Base-by-base conservation (phyloP, 1,140 invertebrate species). In the Drosophila guanche region DNA sequence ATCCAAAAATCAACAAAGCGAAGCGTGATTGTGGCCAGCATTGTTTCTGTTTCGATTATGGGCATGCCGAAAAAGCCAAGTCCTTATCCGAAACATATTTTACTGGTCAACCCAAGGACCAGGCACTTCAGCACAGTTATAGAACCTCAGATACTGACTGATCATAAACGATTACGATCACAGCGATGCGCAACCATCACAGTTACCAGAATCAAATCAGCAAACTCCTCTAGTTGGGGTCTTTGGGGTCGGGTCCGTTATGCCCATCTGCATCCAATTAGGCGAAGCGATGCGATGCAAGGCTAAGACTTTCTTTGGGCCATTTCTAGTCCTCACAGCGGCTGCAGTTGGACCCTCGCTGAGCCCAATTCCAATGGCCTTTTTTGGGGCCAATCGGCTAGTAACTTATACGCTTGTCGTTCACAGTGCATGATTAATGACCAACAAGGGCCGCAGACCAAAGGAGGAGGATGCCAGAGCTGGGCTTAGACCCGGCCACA, bases 341-440 rank as follows among this genome's bases (percentile, higher is more conserved):
- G 59, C 20, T 33, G 53, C 43, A 46, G 25, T 22, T 50, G 56
- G 45, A 68, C 70, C 79, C 76, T 65, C 66, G 76, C 60, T 59
- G 65, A 72, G 61, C 65, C 69, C 61, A 76, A 86, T 83, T 86
- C 70, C 70, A 50, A 72, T 80, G 74, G 83, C 78, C 78, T 86
- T 86, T 86, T 86, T 86, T 78, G 83, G 83, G 70, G 70, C 70
- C 74, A 88, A 75, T 78, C 65, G 74, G 74, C 78, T 79, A 88
- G 83, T 88, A 86, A 86, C 83, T 88, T 86, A 86, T 86, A 79
- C 83, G 78, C 83, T 86, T 86, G 83, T 88, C 83, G 84, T 88
- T 86, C 78, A 89, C 74, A 88, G 78, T 62, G 78, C 83, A 86
- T 86, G 83, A 86, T 86, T 86, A 86, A 86, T 86, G 83, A 83